These are phyloP conservation scores for Enoplolaimus lenunculus DNA, from an alignment of 2,888 invertebrate species.

Conservation along the genomic window DNA sequence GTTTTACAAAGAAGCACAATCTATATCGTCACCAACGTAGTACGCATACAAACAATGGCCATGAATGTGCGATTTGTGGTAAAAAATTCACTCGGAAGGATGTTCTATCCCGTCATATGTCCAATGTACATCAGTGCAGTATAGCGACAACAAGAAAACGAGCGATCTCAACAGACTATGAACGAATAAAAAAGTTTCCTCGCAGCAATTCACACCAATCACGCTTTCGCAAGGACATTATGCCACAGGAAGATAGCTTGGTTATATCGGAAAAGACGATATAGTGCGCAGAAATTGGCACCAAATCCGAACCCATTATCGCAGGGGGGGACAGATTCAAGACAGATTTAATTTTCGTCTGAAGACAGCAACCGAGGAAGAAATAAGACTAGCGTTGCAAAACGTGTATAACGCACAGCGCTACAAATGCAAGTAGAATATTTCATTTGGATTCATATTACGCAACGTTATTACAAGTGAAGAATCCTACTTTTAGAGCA, in stretches of 20 bases:
- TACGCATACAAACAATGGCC: no score
- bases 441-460: slow-evolving; percentile 2
- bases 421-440: not conserved
- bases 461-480: not conserved
- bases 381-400: not conserved
- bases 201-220: no score
- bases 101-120: no score
- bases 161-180: no score
- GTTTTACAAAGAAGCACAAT: no score
- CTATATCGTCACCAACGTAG: no score
- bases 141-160: no score
- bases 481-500: not conserved
- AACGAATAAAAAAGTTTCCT: no score
- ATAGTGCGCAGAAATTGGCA: not conserved
- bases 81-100: no score
- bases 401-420: not conserved
- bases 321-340: not conserved
- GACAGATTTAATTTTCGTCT: slow-evolving; percentile 5
- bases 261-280: not conserved
- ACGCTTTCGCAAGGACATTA: no score
- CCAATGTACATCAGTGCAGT: no score
- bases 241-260: not conserved
- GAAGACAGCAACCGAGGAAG: not conserved
- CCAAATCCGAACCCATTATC: slow-evolving; percentile 14
- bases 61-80: no score